Evolutionary conservation across 92 coral and sea anemone species (phyloP).

Genomic region (Epizoanthus stellaris): DNA sequence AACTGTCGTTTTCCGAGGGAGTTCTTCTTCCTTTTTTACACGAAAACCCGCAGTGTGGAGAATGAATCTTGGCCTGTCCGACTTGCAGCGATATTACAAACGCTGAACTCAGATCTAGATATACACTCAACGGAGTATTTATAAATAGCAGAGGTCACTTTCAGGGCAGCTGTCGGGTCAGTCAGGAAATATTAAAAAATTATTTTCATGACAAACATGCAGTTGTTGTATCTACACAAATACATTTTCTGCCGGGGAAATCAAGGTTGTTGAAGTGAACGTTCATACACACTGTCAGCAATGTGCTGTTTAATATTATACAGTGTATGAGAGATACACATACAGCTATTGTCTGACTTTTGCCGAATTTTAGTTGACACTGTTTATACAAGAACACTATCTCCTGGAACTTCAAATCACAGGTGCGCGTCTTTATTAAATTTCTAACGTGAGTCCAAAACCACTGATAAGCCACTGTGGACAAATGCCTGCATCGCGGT

Average conservation of each 20-base stretch:
- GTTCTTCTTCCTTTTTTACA: background rate
- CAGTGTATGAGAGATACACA: background rate
- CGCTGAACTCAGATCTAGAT: background rate
- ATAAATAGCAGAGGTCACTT: too few relatives aligned
- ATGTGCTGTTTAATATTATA: too few relatives aligned
- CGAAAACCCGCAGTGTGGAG: background rate
- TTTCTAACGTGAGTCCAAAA: conserved; percentile 1
- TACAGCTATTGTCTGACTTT: background rate
- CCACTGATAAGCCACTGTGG: background rate
- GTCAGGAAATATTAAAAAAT: too few relatives aligned
- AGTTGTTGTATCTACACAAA: too few relatives aligned
- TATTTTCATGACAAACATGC: too few relatives aligned
- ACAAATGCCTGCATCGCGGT: background rate
- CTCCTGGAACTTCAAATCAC: background rate
- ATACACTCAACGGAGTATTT: too few relatives aligned
- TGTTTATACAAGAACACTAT: conserved; percentile 20
- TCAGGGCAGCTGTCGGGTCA: too few relatives aligned
- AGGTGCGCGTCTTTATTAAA: conserved; percentile 16
- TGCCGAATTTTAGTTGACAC: background rate
- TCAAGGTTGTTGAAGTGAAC: too few relatives aligned
- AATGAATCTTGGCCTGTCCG: background rate
- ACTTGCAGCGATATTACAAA: background rate
- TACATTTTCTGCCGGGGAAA: too few relatives aligned
- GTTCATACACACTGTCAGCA: too few relatives aligned
- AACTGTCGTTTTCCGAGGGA: background rate